phyloP scores from a whole-genome alignment of 2,888 invertebrate genomes.

The Caenorhabditis auriculariae region DNA sequence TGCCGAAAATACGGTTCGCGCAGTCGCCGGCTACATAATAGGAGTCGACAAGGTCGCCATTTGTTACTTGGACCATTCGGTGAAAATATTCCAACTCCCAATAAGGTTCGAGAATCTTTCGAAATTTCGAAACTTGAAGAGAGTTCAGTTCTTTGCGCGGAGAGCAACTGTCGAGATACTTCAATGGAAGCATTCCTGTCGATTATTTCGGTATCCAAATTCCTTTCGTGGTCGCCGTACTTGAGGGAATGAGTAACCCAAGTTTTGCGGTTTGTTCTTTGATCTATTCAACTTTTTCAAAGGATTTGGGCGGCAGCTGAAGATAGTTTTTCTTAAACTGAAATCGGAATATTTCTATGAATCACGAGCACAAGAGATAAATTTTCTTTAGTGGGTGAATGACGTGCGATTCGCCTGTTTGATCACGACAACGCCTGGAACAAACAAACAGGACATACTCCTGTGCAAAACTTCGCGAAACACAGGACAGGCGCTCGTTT shows the following conservation, averaged over 20 bases:
- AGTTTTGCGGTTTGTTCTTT: too few relatives aligned
- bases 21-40: constrained; percentile 57
- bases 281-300: too few relatives aligned
- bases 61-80: constrained; percentile 93
- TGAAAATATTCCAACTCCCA: constrained; percentile 90
- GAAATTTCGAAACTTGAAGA: constrained; percentile 52
- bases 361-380: too few relatives aligned
- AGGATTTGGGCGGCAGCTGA: too few relatives aligned
- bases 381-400: constrained; percentile 34
- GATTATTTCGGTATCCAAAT: constrained; percentile 42
- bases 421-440: constrained; percentile 2
- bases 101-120: constrained; percentile 75
- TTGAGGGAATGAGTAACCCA: constrained; percentile 41
- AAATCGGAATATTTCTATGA: too few relatives aligned
- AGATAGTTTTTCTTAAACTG: too few relatives aligned
- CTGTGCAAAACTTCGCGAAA: not conserved
- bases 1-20: constrained; percentile 38
- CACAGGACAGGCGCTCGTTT: constrained; percentile 36
- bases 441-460: not conserved
- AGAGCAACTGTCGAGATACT: too few relatives aligned
- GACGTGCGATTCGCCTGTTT: constrained; percentile 20
- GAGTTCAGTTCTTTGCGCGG: too few relatives aligned
- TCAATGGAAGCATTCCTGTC: not conserved
- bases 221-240: constrained; percentile 55
- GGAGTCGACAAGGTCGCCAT: constrained; percentile 72